A percentile compares a stretch with the other conserved stretches of the same genome.
Conservation (phyloP, 92 coral and sea anemone genomes). For the Porites lobata region DNA sequence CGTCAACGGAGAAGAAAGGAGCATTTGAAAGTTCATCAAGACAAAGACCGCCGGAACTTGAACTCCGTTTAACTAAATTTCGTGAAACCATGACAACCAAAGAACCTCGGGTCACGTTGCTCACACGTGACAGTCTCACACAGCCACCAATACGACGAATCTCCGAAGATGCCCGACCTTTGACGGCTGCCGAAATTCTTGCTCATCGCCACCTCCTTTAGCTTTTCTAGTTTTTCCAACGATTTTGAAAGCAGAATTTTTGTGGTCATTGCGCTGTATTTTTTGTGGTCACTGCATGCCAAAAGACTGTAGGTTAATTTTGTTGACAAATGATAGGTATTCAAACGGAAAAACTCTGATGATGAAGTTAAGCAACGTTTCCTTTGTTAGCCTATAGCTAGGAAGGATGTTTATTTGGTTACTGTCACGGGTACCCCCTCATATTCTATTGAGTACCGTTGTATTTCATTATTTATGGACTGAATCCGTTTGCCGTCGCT, state of each 20-base stretch:
- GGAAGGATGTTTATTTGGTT: too few species aligned
- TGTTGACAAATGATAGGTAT: too few species aligned
- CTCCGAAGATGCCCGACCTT: slow-evolving; percentile 90
- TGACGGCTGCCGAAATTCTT: slow-evolving; percentile 93
- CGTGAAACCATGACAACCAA: slow-evolving; percentile 82
- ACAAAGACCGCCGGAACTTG: slow-evolving; percentile 78
- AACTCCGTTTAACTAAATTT: slow-evolving; percentile 78
- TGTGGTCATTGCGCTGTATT: not conserved
- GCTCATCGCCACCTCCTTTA: slow-evolving; percentile 93
- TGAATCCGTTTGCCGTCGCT: too few species aligned
- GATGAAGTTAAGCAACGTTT: too few species aligned
- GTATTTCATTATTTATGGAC: too few species aligned
- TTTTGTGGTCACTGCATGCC: too few species aligned
- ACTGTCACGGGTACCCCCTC: too few species aligned
- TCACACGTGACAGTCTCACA: slow-evolving; percentile 74
- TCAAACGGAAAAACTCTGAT: too few species aligned
- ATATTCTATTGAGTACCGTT: too few species aligned
- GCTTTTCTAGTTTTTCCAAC: slow-evolving; percentile 12
- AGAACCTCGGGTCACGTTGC: slow-evolving; percentile 62
- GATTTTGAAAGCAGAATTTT: not conserved
- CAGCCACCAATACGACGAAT: slow-evolving; percentile 95
- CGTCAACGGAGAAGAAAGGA: slow-evolving; percentile 14
- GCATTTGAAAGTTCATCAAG: slow-evolving; percentile 47
- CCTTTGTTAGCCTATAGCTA: too few species aligned
- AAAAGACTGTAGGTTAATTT: too few species aligned